Conservation (phyloP, 1,140 invertebrate genomes). For the Drosophila chauvacae region DNA sequence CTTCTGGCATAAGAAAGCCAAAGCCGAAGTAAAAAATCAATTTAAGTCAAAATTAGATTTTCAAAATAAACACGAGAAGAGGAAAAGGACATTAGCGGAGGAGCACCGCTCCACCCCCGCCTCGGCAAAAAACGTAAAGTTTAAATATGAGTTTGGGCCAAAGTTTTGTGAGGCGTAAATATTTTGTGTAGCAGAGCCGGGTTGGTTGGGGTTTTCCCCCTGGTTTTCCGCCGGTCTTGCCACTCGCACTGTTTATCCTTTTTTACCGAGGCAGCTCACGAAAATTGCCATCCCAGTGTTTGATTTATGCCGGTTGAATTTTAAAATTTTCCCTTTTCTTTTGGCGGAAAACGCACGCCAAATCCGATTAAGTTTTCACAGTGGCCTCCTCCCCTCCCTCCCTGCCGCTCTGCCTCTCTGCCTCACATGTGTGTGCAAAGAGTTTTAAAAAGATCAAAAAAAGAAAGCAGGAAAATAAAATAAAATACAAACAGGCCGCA, state of each 20-base stretch:
- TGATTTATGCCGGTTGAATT: constrained; percentile 82
- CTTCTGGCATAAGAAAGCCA: not conserved
- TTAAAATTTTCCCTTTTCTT: constrained; percentile 67
- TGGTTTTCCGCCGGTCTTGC: not conserved
- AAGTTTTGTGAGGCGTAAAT: constrained; percentile 80
- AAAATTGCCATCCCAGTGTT: constrained; percentile 72
- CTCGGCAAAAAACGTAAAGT: constrained; percentile 54
- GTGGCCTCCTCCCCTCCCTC: constrained; percentile 1
- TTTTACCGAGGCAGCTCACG: constrained; percentile 67
- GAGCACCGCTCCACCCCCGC: not conserved
- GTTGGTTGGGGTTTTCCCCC: constrained; percentile 7
- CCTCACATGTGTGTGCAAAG: constrained; percentile 37
- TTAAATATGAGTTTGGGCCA: constrained; percentile 78
- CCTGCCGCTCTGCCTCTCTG: not conserved
- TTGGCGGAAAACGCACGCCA: constrained; percentile 59
- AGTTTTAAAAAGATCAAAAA: constrained; percentile 67
- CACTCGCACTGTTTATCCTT: constrained; percentile 64
- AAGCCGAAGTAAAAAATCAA: constrained; percentile 63
- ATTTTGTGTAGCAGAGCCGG: constrained; percentile 72
- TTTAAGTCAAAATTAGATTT: constrained; percentile 81
- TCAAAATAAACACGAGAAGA: constrained; percentile 69
- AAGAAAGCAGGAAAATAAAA: constrained; percentile 17
- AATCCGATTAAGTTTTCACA: constrained; percentile 81
- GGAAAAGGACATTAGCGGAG: constrained; percentile 42
- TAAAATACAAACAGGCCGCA: not conserved